phyloP scores from a whole-genome alignment of 2,888 invertebrate species.

The Parapristionchus giblindavisi region DNA sequence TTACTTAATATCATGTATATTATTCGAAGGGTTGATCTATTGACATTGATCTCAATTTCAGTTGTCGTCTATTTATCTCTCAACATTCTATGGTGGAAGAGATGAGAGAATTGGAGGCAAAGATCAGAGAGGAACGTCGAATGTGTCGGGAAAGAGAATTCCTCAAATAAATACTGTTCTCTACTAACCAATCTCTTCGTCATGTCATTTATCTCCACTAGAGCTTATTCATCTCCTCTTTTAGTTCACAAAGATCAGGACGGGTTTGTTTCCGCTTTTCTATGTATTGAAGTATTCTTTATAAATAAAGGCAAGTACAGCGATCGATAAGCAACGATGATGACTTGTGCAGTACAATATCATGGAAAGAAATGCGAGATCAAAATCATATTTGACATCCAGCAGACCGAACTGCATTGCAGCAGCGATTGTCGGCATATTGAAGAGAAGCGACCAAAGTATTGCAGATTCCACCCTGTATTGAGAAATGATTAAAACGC shows the following conservation, averaged over 20 bases:
- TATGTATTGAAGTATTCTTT: too few relatives aligned
- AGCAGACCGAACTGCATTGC: conserved; percentile 50
- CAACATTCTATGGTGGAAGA: conserved; percentile 22
- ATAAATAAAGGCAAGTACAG: too few relatives aligned
- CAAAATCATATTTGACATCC: conserved; percentile 47
- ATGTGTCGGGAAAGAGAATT: conserved; percentile 33
- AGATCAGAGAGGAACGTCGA: conserved; percentile 25
- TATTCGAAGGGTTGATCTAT: neutral
- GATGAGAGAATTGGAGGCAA: conserved; percentile 32
- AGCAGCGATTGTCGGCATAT: conserved; percentile 53
- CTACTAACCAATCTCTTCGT: neutral
- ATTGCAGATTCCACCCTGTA: conserved; percentile 41
- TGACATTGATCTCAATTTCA: conserved; percentile 32
- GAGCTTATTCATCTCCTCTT: too few relatives aligned
- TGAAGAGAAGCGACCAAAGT: conserved; percentile 47
- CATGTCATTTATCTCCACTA: too few relatives aligned
- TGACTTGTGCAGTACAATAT: too few relatives aligned
- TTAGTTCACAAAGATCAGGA: too few relatives aligned
- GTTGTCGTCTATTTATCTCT: conserved; percentile 17
- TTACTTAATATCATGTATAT: neutral
- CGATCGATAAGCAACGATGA: too few relatives aligned
- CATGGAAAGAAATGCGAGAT: neutral
- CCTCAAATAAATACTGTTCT: neutral
- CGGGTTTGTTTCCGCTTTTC: too few relatives aligned
- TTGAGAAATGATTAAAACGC: too few relatives aligned